These are phyloP conservation scores for Notiomystis cincta DNA, from an alignment of 2,113 vertebrate genomes.

Conservation along the genomic window DNA sequence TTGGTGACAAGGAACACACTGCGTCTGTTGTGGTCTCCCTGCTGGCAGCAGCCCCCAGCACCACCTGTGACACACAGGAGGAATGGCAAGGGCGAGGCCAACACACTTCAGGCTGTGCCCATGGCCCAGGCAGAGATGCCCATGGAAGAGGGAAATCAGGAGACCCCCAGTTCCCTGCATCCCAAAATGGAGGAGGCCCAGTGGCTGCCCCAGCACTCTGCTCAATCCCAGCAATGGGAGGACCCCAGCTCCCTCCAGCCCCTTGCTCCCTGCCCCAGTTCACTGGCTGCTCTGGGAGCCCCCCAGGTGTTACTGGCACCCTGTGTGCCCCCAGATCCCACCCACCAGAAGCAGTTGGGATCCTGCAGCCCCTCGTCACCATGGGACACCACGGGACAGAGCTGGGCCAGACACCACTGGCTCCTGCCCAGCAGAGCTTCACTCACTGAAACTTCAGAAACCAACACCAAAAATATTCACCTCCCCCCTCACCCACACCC, in stretches of 20 bases:
- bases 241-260: background rate
- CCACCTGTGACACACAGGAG: rapidly evolving
- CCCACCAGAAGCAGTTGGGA: background rate
- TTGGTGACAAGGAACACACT: background rate
- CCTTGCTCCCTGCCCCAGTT: rapidly evolving
- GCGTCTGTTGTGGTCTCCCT: rapidly evolving
- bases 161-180: background rate
- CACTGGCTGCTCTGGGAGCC: background rate
- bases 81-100: background rate
- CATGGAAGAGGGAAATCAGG: background rate
- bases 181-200: rapidly evolving
- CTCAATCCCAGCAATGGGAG: background rate
- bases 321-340: background rate
- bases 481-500: rapidly evolving
- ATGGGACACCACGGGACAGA: rapidly evolving
- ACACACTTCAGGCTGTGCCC: background rate
- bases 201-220: background rate
- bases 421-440: background rate
- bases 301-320: too few relatives aligned
- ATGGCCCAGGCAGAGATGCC: rapidly evolving
- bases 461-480: background rate
- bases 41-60: background rate
- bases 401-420: background rate
- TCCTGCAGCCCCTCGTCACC: background rate
- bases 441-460: background rate